Evolutionary conservation across 2,797 vertebrate genomes (phyloP), one percentile per base, ranked within the genome.

Genomic region (Heliangelus exortis): DNA sequence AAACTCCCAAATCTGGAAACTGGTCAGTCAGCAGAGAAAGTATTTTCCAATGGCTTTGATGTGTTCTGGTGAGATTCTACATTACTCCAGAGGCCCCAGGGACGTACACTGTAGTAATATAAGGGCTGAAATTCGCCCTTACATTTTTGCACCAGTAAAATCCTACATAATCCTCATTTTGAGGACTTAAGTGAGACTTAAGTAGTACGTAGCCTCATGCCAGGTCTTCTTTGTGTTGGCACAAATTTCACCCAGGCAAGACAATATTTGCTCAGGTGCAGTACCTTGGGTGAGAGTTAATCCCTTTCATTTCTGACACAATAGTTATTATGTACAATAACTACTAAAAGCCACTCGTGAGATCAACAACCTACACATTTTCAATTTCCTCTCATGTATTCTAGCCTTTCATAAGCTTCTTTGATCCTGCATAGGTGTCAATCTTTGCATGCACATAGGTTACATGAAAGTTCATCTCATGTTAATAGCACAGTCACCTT

Each of bases 251-350:
- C 80, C 77, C 91, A 96, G 92, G 95, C 95, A 96, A 93, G 94
- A 95, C 94, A 95, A 96, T 96, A 95, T 97, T 97, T 96, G 95
- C 91, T 97, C 96, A 96, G 96, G 95, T 96, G 95, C 95, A 94
- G 87, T 82, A 96, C 89, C 91, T 94, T 95, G 87, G 92, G 79
- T 96, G 87, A 93, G 93, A 96, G 69, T 90, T 97, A 97, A 97
- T 96, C 95, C 91, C 93, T 95, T 95, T 96, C 93, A 95, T 92
- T 96, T 96, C 95, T 97, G 91, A 96, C 95, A 96, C 95, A 97
- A 96, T 95, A 96, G 89, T 96, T 94, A 92, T 96, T 96, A 96
- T 95, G 95, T 93, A 93, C 87, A 91, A 91, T 96, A 96, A 95
- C 93, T 94, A 93, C 93, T 94, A 96, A 95, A 93, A 92, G 91